Evolutionary conservation across 2,797 vertebrate species (phyloP), one percentile per base, ranked within the genome.

Genomic region (Lemur catta): DNA sequence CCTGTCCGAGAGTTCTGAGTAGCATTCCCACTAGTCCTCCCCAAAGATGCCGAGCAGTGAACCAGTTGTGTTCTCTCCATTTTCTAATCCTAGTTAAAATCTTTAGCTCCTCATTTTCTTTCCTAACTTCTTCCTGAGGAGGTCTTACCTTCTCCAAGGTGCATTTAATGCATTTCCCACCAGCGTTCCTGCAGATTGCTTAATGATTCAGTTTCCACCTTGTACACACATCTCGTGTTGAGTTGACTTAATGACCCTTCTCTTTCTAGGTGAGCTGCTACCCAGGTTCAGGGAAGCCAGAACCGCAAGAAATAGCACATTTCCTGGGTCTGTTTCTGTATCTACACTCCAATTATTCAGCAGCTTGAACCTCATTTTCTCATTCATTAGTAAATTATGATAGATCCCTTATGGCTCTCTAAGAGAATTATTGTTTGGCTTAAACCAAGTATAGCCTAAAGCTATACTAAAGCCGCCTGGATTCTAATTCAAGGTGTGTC

Each of bases 301-400:
- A 76, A 15, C 28, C 7, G 1, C 20, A 33, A 38, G 63, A 2
- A 35, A n/a, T 1, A 20, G 24, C 61, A 13, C 4, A 13, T 41
- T 35, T 30, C 75, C 35, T 11, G 11, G 5, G 59, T 41, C 55
- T 61, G 46, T 30, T 52, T 89, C 48, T 86, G 12, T 38, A 33
- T 61, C 43, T 10, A 69, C 24, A 35, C 65, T 74, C 30, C 52
- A 79, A 33, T 79, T 55, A 79, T 63, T 90, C 67, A 50, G 28
- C 52, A 43, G 75, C 55, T 63, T 38, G 74, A 82, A 15, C 24
- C 74, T 75, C 46, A 61, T 35, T 89, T 89, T 71, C 87, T 80
- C 43, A 88, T 43, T 92, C 72, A 65, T 59, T 71, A 93, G n/a
- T 76, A 63, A 97, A 85, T 93, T 67, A 81, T 71, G 65, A 43